A percentile compares a stretch with the other conserved stretches of the same genome.
Conservation (phyloP, 2,113 vertebrate genomes). For the Thalassoma bifasciatum region DNA sequence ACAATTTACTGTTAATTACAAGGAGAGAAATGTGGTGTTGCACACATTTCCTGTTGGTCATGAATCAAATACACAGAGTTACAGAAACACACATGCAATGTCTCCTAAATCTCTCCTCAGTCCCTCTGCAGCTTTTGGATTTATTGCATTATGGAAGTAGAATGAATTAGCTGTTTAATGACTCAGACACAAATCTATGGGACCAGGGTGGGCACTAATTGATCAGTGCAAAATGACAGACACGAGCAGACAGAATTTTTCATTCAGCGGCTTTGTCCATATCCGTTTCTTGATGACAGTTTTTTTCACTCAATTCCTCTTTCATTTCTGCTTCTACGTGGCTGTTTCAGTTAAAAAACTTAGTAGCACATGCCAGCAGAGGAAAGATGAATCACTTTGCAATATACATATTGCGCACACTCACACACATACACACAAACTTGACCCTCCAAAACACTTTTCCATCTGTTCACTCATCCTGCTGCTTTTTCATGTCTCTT, state of each 20-base stretch:
- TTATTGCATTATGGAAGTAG: constrained; percentile 97
- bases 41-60: constrained; percentile 91
- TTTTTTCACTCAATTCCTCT: constrained; percentile 11
- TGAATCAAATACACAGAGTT: constrained; percentile 85
- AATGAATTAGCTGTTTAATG: constrained; percentile 99
- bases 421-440: constrained; percentile 38
- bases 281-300: constrained; percentile 8
- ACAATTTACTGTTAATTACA: constrained; percentile 99
- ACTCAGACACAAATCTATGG: constrained; percentile 95
- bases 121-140: constrained; percentile 78
- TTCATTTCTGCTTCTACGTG: constrained; percentile 27
- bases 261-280: constrained; percentile 18
- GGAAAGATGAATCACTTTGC: constrained; percentile 83
- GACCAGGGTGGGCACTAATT: constrained; percentile 96
- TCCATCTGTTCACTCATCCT: constrained; percentile 71
- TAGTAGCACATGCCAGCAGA: constrained; percentile 83
- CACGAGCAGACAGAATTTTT: constrained; percentile 22
- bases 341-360: constrained; percentile 24
- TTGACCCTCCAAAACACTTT: constrained; percentile 49
- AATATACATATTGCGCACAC: constrained; percentile 88
- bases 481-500: constrained; percentile 44
- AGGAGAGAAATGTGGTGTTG: constrained; percentile 96
- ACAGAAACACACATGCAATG: constrained; percentile 40
- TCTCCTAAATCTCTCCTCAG: constrained; percentile 8
- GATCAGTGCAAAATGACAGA: constrained; percentile 93